Conservation (phyloP, 2,113 vertebrate genomes). For the Chitala chitala region DNA sequence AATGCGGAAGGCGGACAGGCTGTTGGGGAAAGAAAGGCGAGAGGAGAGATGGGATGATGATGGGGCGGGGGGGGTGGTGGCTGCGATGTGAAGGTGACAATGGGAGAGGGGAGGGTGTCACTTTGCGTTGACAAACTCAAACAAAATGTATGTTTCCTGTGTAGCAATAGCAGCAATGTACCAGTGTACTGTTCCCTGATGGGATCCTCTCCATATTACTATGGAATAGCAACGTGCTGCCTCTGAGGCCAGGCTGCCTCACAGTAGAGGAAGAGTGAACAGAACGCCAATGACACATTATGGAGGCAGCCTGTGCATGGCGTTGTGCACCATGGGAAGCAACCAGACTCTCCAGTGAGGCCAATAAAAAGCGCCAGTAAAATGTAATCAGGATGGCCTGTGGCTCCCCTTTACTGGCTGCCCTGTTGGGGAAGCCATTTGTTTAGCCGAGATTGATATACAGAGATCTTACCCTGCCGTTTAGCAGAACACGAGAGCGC, state of each 20-base stretch:
- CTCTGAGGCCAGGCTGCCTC: not conserved
- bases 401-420: constrained; percentile 5
- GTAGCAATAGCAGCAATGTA: not conserved
- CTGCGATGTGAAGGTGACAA: too few relatives aligned
- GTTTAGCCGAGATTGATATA: constrained; percentile 3
- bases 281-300: constrained; percentile 13
- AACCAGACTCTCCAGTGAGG: constrained; percentile 14
- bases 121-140: too few relatives aligned
- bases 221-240: too few relatives aligned
- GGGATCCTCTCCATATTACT: too few relatives aligned
- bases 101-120: constrained; percentile 18
- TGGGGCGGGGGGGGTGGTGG: too few relatives aligned
- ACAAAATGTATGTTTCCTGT: too few relatives aligned
- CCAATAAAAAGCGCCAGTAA: constrained; percentile 21
- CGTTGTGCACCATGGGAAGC: not conserved
- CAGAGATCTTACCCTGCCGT: constrained; percentile 7
- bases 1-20: constrained; percentile 26
- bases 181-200: not conserved
- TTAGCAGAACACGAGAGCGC: not conserved
- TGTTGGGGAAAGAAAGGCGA: constrained; percentile 30
- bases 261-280: not conserved
- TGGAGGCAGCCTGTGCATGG: not conserved
- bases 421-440: constrained; percentile 15
- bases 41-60: constrained; percentile 23
- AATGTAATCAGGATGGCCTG: not conserved